Evolutionary conservation across 1,140 invertebrate genomes (phyloP), one percentile per base, ranked within the genome.

Genomic region (Melitaea cinxia): DNA sequence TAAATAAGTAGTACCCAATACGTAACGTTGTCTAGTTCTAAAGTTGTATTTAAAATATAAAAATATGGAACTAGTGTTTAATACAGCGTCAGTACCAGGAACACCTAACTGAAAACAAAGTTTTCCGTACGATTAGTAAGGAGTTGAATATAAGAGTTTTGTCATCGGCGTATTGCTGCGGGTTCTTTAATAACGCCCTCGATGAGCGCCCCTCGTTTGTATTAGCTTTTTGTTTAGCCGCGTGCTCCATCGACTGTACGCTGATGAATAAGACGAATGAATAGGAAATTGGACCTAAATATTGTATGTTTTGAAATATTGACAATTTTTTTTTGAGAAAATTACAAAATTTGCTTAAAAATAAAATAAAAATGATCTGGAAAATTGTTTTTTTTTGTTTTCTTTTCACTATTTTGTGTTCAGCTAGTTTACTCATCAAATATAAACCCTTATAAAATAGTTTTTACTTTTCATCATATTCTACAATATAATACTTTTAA

Each of bases 81-180:
- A 77, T 59, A 12, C 58, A 1, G 0, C 5, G n/a, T 47, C 75
- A 57, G 42, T 59, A 83, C 17, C 56, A 30, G 4, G 54, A 79
- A 14, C 6, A 1, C 2, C 1, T 52, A n/a, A 5, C 12, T n/a
- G 59, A 73, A 80, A 83, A 82, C 85, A 82, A 85, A 82, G 80
- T 86, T 86, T 86, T 86, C 82, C 75, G 82, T 72, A 62, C 81
- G 83, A 86, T 88, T 85, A 86, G 75, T 74, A 81, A 78, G 70
- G 75, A 86, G 83, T 88, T 83, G 79, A 83, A 87, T 83, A 78
- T 81, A 73, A 77, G 77, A 81, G 75, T 77, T 82, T 80, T 82
- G 80, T 78, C 77, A 80, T 82, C 63, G 73, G 63, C 62, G 70
- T 68, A 80, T 83, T 85, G 83, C 82, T 49, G 64, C 76, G 77